phyloP scores from a whole-genome alignment of 2,113 vertebrate species.

The Xenopus laevis region DNA sequence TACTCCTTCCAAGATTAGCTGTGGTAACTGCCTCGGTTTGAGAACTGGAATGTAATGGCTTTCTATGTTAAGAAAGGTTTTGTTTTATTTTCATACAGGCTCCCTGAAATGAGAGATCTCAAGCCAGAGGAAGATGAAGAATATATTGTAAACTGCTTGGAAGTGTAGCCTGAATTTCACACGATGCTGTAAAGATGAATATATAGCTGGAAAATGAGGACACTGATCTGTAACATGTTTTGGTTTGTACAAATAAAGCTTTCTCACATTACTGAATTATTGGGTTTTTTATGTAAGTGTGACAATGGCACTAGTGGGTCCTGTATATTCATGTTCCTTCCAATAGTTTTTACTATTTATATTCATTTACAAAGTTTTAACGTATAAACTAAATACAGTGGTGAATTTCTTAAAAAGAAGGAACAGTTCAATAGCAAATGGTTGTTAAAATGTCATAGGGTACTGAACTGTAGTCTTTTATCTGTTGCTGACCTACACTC shows the following conservation, averaged over 20 bases:
- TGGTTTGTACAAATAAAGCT: constrained; percentile 33
- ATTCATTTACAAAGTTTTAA: too few relatives aligned
- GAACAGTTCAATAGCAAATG: too few relatives aligned
- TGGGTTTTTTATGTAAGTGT: too few relatives aligned
- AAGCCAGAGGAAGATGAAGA: not conserved
- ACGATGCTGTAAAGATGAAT: constrained; percentile 28
- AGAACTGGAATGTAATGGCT: not conserved
- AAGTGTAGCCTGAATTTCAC: constrained; percentile 10
- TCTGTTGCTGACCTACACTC: too few relatives aligned
- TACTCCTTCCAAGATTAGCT: constrained; percentile 17
- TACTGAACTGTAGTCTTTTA: too few relatives aligned
- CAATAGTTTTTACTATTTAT: too few relatives aligned
- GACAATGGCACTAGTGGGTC: too few relatives aligned
- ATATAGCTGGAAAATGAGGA: constrained; percentile 17
- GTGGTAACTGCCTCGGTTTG: not conserved
- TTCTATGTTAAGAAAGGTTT: not conserved
- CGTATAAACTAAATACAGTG: too few relatives aligned
- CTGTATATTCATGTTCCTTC: too few relatives aligned
- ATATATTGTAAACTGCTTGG: not conserved
- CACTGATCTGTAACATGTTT: constrained; percentile 24
- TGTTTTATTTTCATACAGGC: constrained; percentile 6
- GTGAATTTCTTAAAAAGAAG: too few relatives aligned
- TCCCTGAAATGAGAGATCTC: constrained; percentile 6
- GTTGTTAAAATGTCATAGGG: too few relatives aligned
- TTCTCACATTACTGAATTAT: constrained; percentile 20